A percentile compares a stretch with the other conserved stretches of the same genome.
phyloP scores from a whole-genome alignment of 2,797 vertebrate species.

The Ptychobarbus kaznakovi region DNA sequence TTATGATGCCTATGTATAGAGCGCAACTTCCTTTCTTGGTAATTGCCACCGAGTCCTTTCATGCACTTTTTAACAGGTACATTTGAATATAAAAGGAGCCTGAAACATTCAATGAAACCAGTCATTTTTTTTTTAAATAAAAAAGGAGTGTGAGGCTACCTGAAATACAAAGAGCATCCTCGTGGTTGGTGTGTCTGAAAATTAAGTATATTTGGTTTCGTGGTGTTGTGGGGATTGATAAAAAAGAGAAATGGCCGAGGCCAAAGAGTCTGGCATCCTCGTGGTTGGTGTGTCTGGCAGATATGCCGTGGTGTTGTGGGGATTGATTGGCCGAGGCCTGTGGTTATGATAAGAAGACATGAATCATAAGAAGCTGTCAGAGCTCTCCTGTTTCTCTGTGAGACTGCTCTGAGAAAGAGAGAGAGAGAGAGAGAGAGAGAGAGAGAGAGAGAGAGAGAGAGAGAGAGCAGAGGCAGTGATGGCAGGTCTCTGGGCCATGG shows the following conservation, averaged over 20 bases:
- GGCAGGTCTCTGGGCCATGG: slow-evolving; percentile 57
- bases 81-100: slow-evolving; percentile 15
- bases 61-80: slow-evolving; percentile 14
- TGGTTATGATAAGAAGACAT: slow-evolving; percentile 51
- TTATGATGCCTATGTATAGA: neutral
- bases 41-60: slow-evolving; percentile 19
- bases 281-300: neutral
- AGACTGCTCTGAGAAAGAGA: slow-evolving; percentile 29
- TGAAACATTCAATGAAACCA: neutral
- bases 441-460: slow-evolving; percentile 5
- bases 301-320: slow-evolving; percentile 14
- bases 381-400: slow-evolving; percentile 31
- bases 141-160: neutral
- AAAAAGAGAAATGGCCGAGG: neutral
- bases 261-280: slow-evolving; percentile 9
- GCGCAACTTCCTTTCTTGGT: neutral
- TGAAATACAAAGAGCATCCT: too few species aligned
- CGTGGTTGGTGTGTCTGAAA: too few species aligned
- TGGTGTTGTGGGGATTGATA: too few species aligned
- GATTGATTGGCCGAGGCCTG: slow-evolving; percentile 29
- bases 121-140: neutral
- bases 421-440: neutral
- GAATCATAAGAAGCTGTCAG: slow-evolving; percentile 46
- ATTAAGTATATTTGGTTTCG: slow-evolving; percentile 15
- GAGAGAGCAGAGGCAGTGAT: slow-evolving; percentile 37